Conservation (phyloP, 2,888 invertebrate genomes). For the Himalopsyche kuldschensis region DNA sequence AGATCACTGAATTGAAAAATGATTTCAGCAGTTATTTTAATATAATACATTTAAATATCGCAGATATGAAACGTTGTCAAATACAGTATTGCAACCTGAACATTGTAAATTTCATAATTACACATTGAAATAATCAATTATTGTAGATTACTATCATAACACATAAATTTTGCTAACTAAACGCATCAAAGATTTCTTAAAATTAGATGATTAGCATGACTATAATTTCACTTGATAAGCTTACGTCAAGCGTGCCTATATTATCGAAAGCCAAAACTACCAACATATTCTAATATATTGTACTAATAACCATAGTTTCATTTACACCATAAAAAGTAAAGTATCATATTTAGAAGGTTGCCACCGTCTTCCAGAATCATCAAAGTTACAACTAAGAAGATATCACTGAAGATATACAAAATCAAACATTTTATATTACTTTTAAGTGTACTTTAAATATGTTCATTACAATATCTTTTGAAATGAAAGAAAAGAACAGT, state of each 20-base stretch:
- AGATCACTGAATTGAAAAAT: background rate
- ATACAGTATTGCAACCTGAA: background rate
- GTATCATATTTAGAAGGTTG: background rate
- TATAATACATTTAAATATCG: constrained; percentile 1
- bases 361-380: background rate
- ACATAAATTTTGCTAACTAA: background rate
- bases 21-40: background rate
- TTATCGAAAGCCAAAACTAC: background rate
- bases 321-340: background rate
- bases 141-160: background rate
- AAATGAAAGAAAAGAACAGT: too few relatives aligned
- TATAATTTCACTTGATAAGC: background rate
- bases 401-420: background rate
- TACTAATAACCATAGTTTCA: background rate
- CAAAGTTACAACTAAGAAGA: too few relatives aligned
- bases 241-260: background rate
- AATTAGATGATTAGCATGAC: background rate
- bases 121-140: background rate
- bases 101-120: background rate
- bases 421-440: background rate
- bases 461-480: too few relatives aligned
- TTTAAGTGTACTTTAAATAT: too few relatives aligned
- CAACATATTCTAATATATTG: background rate
- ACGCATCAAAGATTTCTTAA: background rate
- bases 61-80: background rate